phyloP scores from a whole-genome alignment of 1,140 invertebrate genomes.

The Cylas formicarius region DNA sequence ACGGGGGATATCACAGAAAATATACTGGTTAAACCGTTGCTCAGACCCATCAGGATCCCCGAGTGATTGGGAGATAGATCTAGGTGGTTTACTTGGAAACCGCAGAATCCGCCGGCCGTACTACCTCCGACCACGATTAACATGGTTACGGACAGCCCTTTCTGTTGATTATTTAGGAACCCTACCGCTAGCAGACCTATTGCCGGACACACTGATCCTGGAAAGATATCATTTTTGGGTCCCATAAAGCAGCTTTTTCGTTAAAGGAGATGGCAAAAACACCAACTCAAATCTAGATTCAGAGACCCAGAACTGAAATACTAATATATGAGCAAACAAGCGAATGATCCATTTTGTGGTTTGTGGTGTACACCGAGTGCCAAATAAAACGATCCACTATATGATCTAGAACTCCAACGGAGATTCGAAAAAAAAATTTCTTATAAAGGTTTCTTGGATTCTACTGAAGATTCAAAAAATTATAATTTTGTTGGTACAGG shows the following conservation, averaged over 20 bases:
- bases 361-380: too few relatives aligned
- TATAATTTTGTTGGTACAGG: too few relatives aligned
- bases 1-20: constrained; percentile 64
- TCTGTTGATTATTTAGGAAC: constrained; percentile 48
- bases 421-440: too few relatives aligned
- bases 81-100: constrained; percentile 60
- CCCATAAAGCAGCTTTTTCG: not conserved
- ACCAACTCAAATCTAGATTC: too few relatives aligned
- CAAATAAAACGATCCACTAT: too few relatives aligned
- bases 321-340: too few relatives aligned
- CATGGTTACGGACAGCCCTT: constrained; percentile 50
- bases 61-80: constrained; percentile 67
- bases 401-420: too few relatives aligned
- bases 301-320: too few relatives aligned
- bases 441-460: too few relatives aligned
- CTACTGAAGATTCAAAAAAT: too few relatives aligned
- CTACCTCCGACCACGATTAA: constrained; percentile 64
- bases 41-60: constrained; percentile 68
- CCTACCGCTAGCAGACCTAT: constrained; percentile 54
- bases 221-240: constrained; percentile 15
- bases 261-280: too few relatives aligned
- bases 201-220: constrained; percentile 53
- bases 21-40: constrained; percentile 67
- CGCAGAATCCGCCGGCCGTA: constrained; percentile 67
- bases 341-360: too few relatives aligned